Conservation (phyloP, 2,113 vertebrate species). For the Tyrannus savana region DNA sequence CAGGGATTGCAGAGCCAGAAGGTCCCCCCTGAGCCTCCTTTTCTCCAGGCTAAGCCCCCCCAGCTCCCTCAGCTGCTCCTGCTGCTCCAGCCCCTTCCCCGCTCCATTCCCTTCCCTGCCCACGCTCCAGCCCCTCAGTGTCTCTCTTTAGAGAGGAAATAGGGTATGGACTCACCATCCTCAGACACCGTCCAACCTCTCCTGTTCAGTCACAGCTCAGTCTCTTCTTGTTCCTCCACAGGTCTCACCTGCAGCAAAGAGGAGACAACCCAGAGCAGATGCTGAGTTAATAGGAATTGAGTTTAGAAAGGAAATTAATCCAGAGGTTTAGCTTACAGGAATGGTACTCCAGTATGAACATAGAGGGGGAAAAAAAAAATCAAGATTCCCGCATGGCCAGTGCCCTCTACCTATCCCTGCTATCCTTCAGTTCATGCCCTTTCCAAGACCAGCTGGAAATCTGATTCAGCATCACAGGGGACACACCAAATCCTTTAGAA, state of each 20-base stretch:
- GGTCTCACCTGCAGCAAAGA: constrained; percentile 12
- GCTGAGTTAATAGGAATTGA: not conserved
- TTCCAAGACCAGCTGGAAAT: not conserved
- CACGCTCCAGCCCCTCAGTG: rapidly evolving
- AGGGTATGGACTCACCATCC: constrained; percentile 49
- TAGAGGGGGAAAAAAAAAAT: rapidly evolving
- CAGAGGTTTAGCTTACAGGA: not conserved
- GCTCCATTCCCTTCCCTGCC: rapidly evolving
- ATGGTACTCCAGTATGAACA: not conserved
- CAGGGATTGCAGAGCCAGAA: not conserved
- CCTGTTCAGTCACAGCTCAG: not conserved
- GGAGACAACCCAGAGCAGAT: not conserved
- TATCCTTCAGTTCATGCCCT: not conserved
- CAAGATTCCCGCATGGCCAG: not conserved
- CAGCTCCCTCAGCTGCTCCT: not conserved
- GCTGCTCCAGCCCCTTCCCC: not conserved
- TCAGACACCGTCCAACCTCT: not conserved
- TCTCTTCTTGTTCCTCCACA: not conserved
- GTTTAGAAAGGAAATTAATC: not conserved
- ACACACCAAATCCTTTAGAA: not conserved
- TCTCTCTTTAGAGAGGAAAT: not conserved
- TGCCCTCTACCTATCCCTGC: not conserved
- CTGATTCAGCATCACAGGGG: not conserved
- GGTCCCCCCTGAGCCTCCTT: not conserved
- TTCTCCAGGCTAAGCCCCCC: not conserved